Evolutionary conservation across 2,888 invertebrate species (phyloP).

Genomic region (Hyalella azteca): DNA sequence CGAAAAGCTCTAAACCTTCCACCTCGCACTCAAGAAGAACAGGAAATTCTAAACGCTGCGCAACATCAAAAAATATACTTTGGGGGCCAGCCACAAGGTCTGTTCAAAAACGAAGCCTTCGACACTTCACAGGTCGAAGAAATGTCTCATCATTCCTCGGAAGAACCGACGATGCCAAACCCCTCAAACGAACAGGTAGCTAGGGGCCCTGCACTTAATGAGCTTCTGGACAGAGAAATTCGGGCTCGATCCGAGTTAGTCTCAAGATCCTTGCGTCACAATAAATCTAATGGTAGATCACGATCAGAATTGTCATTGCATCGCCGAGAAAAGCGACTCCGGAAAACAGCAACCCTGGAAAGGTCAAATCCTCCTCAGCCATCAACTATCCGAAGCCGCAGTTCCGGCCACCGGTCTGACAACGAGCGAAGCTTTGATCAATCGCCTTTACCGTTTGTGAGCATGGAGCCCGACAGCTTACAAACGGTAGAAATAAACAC

Average conservation of each 20-base stretch:
- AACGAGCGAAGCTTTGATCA: neutral
- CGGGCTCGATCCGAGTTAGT: neutral
- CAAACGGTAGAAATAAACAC: conserved; percentile 29
- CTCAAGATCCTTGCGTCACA: neutral
- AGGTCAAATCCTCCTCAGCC: neutral
- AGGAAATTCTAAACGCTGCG: conserved; percentile 12
- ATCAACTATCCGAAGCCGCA: neutral
- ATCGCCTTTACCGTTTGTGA: neutral
- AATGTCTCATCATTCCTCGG: neutral
- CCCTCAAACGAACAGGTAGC: neutral
- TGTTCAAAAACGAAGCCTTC: conserved; percentile 12
- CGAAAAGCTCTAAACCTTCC: conserved; percentile 32
- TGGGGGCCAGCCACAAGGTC: neutral
- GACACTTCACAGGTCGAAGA: conserved; percentile 2
- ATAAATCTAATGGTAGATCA: neutral
- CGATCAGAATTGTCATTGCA: neutral
- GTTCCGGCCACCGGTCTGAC: neutral
- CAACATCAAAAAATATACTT: conserved; percentile 29
- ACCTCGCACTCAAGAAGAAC: neutral
- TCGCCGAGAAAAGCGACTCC: neutral
- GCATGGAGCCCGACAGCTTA: conserved; percentile 30
- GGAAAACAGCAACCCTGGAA: neutral
- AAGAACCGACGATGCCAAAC: neutral
- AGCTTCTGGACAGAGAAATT: conserved; percentile 10
- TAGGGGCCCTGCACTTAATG: neutral